A percentile compares a stretch with the other conserved stretches of the same genome.
These are phyloP conservation scores for Acipenser oxyrinchus DNA, from an alignment of 2,797 vertebrate species.

Conservation along the genomic window DNA sequence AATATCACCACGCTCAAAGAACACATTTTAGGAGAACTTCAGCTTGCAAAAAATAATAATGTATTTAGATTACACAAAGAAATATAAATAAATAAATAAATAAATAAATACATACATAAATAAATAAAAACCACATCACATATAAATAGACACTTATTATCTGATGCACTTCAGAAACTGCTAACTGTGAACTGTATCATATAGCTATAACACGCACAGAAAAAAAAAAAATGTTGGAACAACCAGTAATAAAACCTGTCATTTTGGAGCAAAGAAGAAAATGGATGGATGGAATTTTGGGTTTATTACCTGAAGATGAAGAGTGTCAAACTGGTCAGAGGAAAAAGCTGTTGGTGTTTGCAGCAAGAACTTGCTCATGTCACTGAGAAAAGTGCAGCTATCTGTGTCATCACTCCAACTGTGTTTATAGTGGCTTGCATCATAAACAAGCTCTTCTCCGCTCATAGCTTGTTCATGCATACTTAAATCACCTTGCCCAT, in stretches of 20 bases:
- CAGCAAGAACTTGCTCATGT: conserved; percentile 75
- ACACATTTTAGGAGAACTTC: no score
- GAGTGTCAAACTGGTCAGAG: conserved; percentile 76
- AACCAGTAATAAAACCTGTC: conserved; percentile 49
- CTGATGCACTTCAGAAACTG: neutral
- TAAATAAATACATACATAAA: no score
- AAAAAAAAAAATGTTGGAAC: conserved; percentile 21
- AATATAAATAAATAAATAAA: no score
- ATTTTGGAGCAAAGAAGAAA: conserved; percentile 45
- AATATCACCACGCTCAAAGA: no score
- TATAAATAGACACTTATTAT: no score
- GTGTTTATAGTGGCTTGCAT: conserved; percentile 98
- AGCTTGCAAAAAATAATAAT: no score
- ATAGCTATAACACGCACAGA: conserved; percentile 61
- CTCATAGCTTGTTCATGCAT: conserved; percentile 89
- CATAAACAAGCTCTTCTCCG: conserved; percentile 93
- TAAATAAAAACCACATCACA: no score
- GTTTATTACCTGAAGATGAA: conserved; percentile 89
- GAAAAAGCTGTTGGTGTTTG: conserved; percentile 74
- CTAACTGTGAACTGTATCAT: conserved; percentile 36
- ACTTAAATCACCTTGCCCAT: conserved; percentile 96
- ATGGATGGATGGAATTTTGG: conserved; percentile 60
- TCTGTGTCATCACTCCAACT: conserved; percentile 91
- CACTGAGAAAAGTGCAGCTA: conserved; percentile 80
- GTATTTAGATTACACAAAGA: no score